A percentile compares a stretch with the other conserved stretches of the same genome.
Evolutionary conservation across 2,797 vertebrate genomes (phyloP).

Genomic region (Scarus forsteni): DNA sequence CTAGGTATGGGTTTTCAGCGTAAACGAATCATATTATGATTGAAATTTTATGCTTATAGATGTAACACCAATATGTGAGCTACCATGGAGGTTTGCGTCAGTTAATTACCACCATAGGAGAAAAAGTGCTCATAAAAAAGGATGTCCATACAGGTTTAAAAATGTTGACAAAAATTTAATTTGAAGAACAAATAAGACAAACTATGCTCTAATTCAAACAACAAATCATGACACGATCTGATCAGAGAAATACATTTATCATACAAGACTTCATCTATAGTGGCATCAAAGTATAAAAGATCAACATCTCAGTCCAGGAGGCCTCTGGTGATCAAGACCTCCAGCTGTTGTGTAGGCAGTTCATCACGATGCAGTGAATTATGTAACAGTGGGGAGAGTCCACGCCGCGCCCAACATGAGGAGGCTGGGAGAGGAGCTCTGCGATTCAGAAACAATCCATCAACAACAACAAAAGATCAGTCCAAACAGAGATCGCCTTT

Average conservation of each 20-base stretch:
- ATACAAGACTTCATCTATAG: conserved; percentile 30
- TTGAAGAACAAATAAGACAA: conserved; percentile 36
- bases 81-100: too few species aligned
- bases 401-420: conserved; percentile 35
- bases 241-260: conserved; percentile 26
- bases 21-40: too few species aligned
- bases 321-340: conserved; percentile 7
- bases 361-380: conserved; percentile 28
- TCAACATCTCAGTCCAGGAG: conserved; percentile 26
- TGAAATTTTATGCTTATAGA: too few species aligned
- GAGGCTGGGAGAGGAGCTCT: conserved; percentile 50
- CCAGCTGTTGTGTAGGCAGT: conserved; percentile 9
- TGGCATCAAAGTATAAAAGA: conserved; percentile 26
- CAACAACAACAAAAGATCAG: conserved; percentile 32
- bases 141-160: conserved; percentile 20
- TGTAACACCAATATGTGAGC: too few species aligned
- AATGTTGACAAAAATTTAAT: conserved; percentile 36
- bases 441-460: conserved; percentile 51
- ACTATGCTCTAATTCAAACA: conserved; percentile 43
- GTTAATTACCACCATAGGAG: too few species aligned
- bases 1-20: too few species aligned
- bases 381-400: conserved; percentile 49
- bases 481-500: conserved; percentile 39
- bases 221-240: conserved; percentile 13
- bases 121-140: too few species aligned